Evolutionary conservation across 2,888 invertebrate species (phyloP), one percentile per base, ranked within the genome.

Genomic region (Leucoma salicis): DNA sequence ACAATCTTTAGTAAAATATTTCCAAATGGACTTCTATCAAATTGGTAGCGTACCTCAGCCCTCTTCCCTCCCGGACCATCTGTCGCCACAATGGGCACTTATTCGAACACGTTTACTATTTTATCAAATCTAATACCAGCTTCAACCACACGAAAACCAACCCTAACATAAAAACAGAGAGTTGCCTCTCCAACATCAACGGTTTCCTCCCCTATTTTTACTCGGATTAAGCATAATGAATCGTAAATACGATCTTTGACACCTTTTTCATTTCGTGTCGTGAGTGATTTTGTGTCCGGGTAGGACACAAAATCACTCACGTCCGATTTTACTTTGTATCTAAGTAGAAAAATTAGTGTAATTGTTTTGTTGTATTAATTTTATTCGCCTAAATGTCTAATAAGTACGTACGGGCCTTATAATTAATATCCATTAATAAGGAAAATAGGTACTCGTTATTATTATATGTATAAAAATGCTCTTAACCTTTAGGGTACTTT

Each of bases 171-270:
- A 14, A 0, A 0, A 0, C 0, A 15, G 63, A 77, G 35, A 53
- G 65, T 63, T 8, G 32, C 42, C 51, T 66, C 3, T 67, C 0
- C 10, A 34, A 8, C 44, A 40, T 1, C 7, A 1, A 24, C 3
- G 18, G 15, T 32, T 15, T 6, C 21, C 36, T 34, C 78, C 85
- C 86, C 78, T 73, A 74, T 75, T 80, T 82, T 78, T 73, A 75
- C 78, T 63, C 68, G 87, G 88, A 88, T 89, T 89, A 87, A 80
- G 82, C 82, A 87, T 88, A 88, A 88, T 88, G 88, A 88, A 85
- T 87, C 85, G 88, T 87, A 88, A 89, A 89, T 89, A 87, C 85
- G 87, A 89, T 88, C 88, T 89, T 87, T 88, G 87, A 87, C 89
- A 89, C 89, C 88, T 89, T 86, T 89, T 86, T 84, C 85, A 86